These are phyloP conservation scores for Aphidius colemani DNA, from an alignment of 2,888 invertebrate species.

Conservation along the genomic window DNA sequence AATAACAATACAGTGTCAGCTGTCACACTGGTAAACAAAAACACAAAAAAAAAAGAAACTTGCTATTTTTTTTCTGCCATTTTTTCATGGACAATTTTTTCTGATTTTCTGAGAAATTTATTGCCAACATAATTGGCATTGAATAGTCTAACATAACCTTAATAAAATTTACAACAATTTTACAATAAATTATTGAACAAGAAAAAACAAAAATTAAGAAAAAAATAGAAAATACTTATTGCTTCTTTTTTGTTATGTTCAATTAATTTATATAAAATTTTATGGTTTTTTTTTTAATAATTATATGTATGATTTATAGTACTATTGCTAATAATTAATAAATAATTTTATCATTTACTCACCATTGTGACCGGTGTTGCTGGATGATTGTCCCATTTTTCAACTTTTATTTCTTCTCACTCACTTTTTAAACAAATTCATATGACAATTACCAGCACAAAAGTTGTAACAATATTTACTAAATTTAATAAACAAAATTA, in stretches of 20 bases:
- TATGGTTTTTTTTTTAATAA: background rate
- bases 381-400: slow-evolving; percentile 57
- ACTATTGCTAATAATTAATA: background rate
- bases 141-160: no score
- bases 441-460: no score
- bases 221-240: background rate
- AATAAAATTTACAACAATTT: background rate
- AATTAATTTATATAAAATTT: background rate
- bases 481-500: no score
- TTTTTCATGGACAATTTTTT: no score
- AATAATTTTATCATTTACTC: slow-evolving; percentile 39
- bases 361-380: slow-evolving; percentile 58
- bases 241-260: background rate
- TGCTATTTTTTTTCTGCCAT: no score
- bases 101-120: background rate
- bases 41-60: no score
- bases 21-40: no score
- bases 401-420: background rate
- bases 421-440: no score
- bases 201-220: slow-evolving; percentile 3
- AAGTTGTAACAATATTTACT: no score
- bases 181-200: background rate
- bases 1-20: no score
- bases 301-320: slow-evolving; percentile 1
- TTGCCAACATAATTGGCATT: no score